Evolutionary conservation across 1,140 invertebrate species (phyloP).

Genomic region (Drosophila ficusphila): DNA sequence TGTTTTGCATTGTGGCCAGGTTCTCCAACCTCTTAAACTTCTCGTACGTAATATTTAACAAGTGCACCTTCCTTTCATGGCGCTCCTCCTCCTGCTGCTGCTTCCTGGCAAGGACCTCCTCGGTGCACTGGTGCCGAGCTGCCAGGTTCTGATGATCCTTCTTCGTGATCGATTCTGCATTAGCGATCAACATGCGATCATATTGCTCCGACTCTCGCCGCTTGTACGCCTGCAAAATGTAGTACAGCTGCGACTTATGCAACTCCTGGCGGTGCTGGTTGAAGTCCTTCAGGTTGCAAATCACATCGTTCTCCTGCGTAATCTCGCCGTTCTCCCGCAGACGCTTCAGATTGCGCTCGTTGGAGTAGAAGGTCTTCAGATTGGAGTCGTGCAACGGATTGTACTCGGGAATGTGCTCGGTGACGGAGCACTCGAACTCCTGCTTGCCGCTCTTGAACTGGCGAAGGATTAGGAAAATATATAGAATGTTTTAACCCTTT

Average conservation of each 20-base stretch:
- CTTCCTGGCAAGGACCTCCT: constrained; percentile 62
- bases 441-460: constrained; percentile 70
- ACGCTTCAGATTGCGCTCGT: constrained; percentile 71
- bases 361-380: constrained; percentile 75
- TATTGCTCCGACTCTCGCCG: constrained; percentile 67
- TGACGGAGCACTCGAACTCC: constrained; percentile 67
- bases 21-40: constrained; percentile 58
- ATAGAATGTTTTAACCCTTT: not conserved
- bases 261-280: constrained; percentile 75
- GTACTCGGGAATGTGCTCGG: constrained; percentile 66
- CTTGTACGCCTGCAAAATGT: constrained; percentile 72
- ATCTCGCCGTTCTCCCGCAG: constrained; percentile 75
- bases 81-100: constrained; percentile 40
- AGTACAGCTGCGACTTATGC: constrained; percentile 81
- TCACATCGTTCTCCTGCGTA: constrained; percentile 77
- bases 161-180: constrained; percentile 69
- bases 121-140: constrained; percentile 51
- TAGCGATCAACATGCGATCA: constrained; percentile 68
- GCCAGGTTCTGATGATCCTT: constrained; percentile 61
- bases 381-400: constrained; percentile 80
- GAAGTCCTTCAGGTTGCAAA: constrained; percentile 80
- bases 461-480: not conserved
- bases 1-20: constrained; percentile 48
- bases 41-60: constrained; percentile 51
- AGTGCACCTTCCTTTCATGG: constrained; percentile 44